Base-by-base conservation (phyloP, 2,888 invertebrate genomes). In the Volucella bombylans region DNA sequence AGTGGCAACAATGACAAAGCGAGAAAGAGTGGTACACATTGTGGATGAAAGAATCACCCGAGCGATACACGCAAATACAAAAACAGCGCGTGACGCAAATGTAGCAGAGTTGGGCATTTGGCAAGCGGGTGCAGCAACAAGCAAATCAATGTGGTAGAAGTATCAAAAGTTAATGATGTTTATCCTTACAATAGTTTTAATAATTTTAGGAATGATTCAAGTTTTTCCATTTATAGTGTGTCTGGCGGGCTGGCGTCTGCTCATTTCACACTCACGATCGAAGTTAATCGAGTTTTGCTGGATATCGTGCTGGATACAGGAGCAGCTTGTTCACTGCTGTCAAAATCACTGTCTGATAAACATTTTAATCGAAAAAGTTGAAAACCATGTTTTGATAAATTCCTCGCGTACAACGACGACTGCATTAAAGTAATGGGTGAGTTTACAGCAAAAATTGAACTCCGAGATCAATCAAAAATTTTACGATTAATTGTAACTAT, bases 401-500 rank as follows among this genome's bases (percentile, higher is more conserved):
- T 14, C 57, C n/a, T 12, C 8, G 9, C n/a, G 15, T 57, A 62
- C 45, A 47, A 47, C 15, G 47, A 47, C 2, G 47, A 47, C 14
- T 8, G 8, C 10, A 62, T 62, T 23, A 3, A 45, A 47, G 12
- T 50, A 9, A 12, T 55, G 11, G 68, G 55, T 45, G 47, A 68
- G 45, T 55, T 38, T 57, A 9, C 11, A 39, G 47, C 68, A 69
- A 57, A 11, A 12, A 57, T 55, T 41, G 15, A n/a, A 41, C 41
- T 18, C 41, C 43, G 23, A 3, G 4, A 4, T 4, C 23, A 23
- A 62, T 1, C n/a, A 15, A 18, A 57, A 54, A 50, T 55, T 10
- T 9, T 71, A 50, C 39, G 47, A 55, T 31, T 78, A 52, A 50
- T 73, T 14, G 62, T 61, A 52, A 43, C 50, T 55, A 55, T 50